A percentile compares a stretch with the other conserved stretches of the same genome.
Conservation (phyloP, 2,113 vertebrate species). For the Phalacrocorax brasilianus region DNA sequence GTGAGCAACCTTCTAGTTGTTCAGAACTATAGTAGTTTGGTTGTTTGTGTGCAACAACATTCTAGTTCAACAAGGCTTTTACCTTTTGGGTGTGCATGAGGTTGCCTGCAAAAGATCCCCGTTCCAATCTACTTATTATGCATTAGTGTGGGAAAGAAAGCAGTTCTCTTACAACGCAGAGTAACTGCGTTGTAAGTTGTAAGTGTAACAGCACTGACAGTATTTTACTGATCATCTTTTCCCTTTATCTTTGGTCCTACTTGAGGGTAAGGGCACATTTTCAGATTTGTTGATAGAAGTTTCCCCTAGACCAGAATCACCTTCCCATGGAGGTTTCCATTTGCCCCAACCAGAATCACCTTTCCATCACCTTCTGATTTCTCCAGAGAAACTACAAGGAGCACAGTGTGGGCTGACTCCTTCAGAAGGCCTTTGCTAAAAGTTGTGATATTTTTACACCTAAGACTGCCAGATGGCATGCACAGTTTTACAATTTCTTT, state of each 20-base stretch:
- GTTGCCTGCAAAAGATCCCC: neutral
- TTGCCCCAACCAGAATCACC: neutral
- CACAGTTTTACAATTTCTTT: neutral
- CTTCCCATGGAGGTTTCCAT: neutral
- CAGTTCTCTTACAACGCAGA: neutral
- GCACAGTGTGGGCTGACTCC: neutral
- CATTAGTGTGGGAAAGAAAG: neutral
- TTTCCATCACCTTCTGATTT: neutral
- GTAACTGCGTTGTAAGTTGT: no score
- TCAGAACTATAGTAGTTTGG: no score
- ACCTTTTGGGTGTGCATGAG: neutral
- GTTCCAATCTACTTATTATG: neutral
- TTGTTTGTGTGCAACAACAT: no score
- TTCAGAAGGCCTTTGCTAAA: neutral
- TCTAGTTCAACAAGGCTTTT: neutral
- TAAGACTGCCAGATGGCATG: neutral
- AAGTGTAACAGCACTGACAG: neutral
- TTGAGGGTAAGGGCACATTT: neutral
- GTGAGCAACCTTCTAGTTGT: no score
- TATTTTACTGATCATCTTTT: neutral
- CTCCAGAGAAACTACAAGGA: neutral
- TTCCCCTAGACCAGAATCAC: neutral
- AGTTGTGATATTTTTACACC: neutral
- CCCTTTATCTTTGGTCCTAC: neutral
- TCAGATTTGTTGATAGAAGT: neutral